Evolutionary conservation across 2,113 vertebrate genomes (phyloP), one percentile per base, ranked within the genome.

Genomic region (Argyrosomus japonicus): DNA sequence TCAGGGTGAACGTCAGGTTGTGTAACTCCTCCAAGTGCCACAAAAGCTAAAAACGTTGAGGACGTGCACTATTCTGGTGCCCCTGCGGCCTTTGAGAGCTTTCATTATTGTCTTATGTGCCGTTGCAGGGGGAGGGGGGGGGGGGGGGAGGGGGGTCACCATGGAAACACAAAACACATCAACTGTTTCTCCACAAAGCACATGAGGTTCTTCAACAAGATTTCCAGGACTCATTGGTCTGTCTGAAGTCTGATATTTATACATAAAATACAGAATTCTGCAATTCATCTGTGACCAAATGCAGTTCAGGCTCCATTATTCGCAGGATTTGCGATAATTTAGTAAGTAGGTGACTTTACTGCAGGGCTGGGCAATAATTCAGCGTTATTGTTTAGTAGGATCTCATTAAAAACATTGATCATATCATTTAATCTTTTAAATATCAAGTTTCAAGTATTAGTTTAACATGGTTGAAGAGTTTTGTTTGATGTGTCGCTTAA

Each of bases 91-190:
- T 89, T 80, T 75, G 72, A 92, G 91, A 86, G 91, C 79, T 89
- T 91, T 91, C 88, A 88, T 90, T 90, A 93, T 91, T 85, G 89
- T 91, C 87, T 92, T 83, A 89, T 91, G 83, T 68, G 78, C 85
- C 32, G 81, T 47, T 75, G 84, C 62, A 1, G 65, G 18, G 6
- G 0, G 29, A 3, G 4, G 29, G 29, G 3, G 4, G 29, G 29
- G 29, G 4, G 29, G 5, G 36, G 36, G 36, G 36, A 6, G 36
- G 36, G 36, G 82, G 85, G 87, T 94, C 87, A 85, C 92, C 91
- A 93, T 92, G 89, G 93, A 90, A 93, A 94, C 92, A 83, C 87
- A 80, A 92, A 92, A 88, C 83, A 76, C 89, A 83, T 85, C 87
- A 83, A 78, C 68, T 25, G 27, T 61, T 73, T 81, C 68, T 54